Conservation (phyloP, 2,113 vertebrate species). For the Rhinoderma darwinii region DNA sequence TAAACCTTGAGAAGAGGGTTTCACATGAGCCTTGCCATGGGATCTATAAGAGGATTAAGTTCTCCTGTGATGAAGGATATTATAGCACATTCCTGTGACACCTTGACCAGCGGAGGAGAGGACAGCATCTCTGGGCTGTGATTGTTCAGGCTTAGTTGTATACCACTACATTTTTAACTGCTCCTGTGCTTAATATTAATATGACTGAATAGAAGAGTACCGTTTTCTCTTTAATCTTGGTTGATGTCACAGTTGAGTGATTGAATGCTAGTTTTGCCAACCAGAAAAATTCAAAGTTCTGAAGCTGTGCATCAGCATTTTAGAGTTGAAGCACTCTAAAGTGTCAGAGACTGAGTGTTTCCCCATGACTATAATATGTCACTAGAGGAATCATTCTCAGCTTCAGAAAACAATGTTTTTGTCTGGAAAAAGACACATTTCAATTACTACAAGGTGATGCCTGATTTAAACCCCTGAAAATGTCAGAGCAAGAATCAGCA, state of each 20-base stretch:
- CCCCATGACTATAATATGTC: slow-evolving; percentile 23
- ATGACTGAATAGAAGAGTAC: background rate
- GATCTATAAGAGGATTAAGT: slow-evolving; percentile 57
- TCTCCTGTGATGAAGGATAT: slow-evolving; percentile 53
- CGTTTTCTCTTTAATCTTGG: background rate
- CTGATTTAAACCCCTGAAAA: background rate
- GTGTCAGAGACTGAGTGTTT: background rate
- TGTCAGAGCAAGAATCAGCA: background rate
- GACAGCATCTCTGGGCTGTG: background rate
- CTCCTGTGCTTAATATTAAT: background rate
- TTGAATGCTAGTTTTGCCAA: background rate
- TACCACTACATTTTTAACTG: background rate
- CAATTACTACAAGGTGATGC: background rate
- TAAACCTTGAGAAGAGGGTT: slow-evolving; percentile 40
- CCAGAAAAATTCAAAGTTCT: slow-evolving; percentile 17
- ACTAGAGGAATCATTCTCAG: background rate
- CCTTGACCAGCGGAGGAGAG: slow-evolving; percentile 26
- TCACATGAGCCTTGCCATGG: slow-evolving; percentile 47
- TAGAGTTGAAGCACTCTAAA: background rate
- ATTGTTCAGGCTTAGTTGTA: background rate
- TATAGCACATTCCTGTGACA: slow-evolving; percentile 38
- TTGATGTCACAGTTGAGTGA: slow-evolving; percentile 10
- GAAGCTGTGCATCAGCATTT: background rate
- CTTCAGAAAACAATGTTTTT: background rate
- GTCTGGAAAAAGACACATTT: slow-evolving; percentile 17